Evolutionary conservation across 2,888 invertebrate genomes (phyloP), one percentile per base, ranked within the genome.

Genomic region (Physocephala rufipes): DNA sequence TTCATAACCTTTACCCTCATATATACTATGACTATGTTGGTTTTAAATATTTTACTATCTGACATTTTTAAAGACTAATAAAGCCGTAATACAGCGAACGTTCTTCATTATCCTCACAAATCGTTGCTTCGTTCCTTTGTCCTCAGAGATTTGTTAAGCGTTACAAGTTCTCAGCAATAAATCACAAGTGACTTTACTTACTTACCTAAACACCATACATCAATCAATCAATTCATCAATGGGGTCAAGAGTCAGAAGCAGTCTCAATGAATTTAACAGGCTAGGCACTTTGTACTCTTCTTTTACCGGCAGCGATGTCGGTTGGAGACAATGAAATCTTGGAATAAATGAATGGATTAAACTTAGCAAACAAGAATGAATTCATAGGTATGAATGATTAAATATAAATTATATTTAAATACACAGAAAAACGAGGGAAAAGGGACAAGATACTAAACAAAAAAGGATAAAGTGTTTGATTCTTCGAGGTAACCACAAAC

Each of bases 171-270:
- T 24, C 45, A 45, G 53, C 21, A 77, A 78, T 77, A 78, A 77
- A 78, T 78, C 78, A 78, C 73, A 74, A 73, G 72, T 74, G 76
- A 69, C 67, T 75, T 75, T 74, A 71, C 68, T 75, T 74, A 71
- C 68, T 72, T 73, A 36, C 69, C 69, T 74, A 74, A 76, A 71
- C 73, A 73, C 53, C 73, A 71, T 70, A 74, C 76, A 78, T 78
- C 76, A 78, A 77, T 78, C 77, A 78, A 75, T 76, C 75, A 76
- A 75, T 74, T 76, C 21, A 43, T 53, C 66, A 66, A 51, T 43
- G 66, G 24, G 55, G 26, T 66, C 24, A 36, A 36, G 5, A 36
- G 36, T 36, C 21, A 36, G 51, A 28, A n/a, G n/a, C n/a, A n/a
- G n/a, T n/a, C n/a, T n/a, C n/a, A n/a, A n/a, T n/a, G n/a, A n/a